A percentile compares a stretch with the other conserved stretches of the same genome.
Conservation (phyloP, 2,888 invertebrate species). For the Lottia scabra region DNA sequence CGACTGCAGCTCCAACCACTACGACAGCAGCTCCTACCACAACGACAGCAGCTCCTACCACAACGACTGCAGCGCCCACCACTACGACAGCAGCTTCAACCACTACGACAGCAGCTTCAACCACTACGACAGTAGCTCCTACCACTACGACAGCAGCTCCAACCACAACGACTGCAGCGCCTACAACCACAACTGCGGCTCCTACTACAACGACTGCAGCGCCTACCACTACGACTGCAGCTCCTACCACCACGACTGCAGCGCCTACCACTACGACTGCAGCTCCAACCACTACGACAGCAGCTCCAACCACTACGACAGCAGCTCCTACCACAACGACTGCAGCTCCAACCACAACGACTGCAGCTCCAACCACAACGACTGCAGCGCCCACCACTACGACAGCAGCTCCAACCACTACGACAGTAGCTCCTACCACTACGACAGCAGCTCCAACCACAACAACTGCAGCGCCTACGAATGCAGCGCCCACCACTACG, state of each 20-base stretch:
- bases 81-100: no score
- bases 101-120: no score
- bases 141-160: neutral
- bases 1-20: no score
- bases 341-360: neutral
- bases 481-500: no score
- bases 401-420: neutral
- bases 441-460: no score
- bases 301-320: neutral
- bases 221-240: no score
- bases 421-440: neutral
- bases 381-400: neutral
- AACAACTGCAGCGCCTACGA: no score
- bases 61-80: no score
- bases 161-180: neutral
- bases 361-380: neutral
- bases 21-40: no score
- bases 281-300: neutral
- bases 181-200: neutral
- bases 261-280: no score
- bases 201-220: neutral
- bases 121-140: neutral
- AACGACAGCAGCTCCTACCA: no score
- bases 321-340: neutral
- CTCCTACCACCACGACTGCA: no score